Evolutionary conservation across 2,113 vertebrate species (phyloP), one percentile per base, ranked within the genome.

Genomic region (Calyptommatus sinebrachiatus): DNA sequence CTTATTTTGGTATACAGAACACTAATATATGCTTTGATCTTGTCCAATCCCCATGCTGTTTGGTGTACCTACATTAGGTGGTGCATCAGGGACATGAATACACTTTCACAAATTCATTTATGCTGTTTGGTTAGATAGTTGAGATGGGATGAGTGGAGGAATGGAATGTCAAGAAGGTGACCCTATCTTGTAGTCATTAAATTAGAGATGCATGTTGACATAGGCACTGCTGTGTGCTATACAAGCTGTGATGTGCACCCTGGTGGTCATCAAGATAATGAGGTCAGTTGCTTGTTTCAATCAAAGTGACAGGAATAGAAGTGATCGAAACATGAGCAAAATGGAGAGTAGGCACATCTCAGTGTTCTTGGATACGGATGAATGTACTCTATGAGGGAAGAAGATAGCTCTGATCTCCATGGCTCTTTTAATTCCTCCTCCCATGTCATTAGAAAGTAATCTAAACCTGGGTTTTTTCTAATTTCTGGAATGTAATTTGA

Each of bases 271-370:
- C 78, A 81, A 73, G 76, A 69, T 85, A 81, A 77, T 62, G 71
- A 88, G 10, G 26, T 84, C 75, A 62, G 76, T 76, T 83, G 71
- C 48, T 84, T 22, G 41, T 78, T 88, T 89, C 81, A 83, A 82
- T 75, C 76, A 81, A 89, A 88, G 66, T 60, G 48, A 62, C 24
- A 83, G 71, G 73, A 89, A 61, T 2, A 82, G 68, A 45, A 48
- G 45, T 35, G 12, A 82, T 83, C 22, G 6, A 81, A 85, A 83
- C 71, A 35, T 84, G 85, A 35, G 79, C 53, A 70, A 75, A 81
- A 84, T 45, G 63, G 53, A 50, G 57, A 31, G 31, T 16, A 79
- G 29, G 71, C 79, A 78, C 10, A 48, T 80, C 26, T 81, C 82
- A 22, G 84, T 12, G 6, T 83, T 66, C 0, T 28, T 8, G 1